Conservation (phyloP, 1,140 invertebrate genomes). For the Dreissena polymorpha region DNA sequence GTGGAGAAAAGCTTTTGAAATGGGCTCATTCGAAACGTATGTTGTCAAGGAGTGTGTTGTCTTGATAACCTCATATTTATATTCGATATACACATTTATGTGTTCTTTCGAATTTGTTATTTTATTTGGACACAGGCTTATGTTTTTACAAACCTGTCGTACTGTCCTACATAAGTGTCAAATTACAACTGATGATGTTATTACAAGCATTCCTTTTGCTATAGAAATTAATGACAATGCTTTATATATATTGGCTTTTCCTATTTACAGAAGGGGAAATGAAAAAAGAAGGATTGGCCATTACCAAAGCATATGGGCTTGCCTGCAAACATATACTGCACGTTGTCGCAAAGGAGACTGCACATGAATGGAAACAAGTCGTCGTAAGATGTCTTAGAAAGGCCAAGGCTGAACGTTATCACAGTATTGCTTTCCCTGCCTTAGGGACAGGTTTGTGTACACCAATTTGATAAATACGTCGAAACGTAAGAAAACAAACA, state of each 20-base stretch:
- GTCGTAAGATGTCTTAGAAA: conserved; percentile 9
- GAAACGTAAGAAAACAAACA: not conserved
- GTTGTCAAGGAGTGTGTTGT: not conserved
- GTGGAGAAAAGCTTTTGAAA: conserved; percentile 14
- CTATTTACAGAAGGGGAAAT: conserved; percentile 23
- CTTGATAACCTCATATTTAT: no score
- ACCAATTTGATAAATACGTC: not conserved
- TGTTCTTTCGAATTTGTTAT: no score
- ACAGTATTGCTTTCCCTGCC: conserved; percentile 43
- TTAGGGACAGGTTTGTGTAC: conserved; percentile 33
- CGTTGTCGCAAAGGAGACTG: conserved; percentile 27
- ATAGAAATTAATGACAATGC: no score
- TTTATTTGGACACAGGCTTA: not conserved
- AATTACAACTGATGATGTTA: not conserved
- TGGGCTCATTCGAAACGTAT: conserved; percentile 12
- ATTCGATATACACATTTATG: no score
- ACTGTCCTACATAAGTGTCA: not conserved
- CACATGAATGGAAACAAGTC: conserved; percentile 9
- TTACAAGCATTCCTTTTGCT: no score
- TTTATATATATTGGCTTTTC: no score
- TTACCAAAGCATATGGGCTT: conserved; percentile 22
- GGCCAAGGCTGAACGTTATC: conserved; percentile 5
- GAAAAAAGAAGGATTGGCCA: conserved; percentile 12
- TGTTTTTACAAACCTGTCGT: not conserved
- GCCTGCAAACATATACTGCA: conserved; percentile 35